Evolutionary conservation across 1,140 invertebrate genomes (phyloP).

Genomic region (Hestina assimilis): DNA sequence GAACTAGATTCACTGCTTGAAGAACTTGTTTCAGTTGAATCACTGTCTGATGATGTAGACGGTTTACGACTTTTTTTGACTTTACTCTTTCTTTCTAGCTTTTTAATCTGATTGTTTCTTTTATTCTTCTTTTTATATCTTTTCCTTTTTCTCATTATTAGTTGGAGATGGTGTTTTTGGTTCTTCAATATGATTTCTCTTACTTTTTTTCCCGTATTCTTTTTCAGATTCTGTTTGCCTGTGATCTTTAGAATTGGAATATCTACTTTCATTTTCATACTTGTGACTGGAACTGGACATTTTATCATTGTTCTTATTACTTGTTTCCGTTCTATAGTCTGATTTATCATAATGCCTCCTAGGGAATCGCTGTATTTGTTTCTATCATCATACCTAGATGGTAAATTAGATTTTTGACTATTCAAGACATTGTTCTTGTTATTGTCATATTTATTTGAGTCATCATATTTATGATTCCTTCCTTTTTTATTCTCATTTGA

Average conservation of each 20-base stretch:
- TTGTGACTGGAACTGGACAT: not conserved
- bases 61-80: conserved; percentile 49
- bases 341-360: conserved; percentile 18
- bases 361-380: not conserved
- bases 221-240: not conserved
- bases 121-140: conserved; percentile 27
- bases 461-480: conserved; percentile 7
- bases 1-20: conserved; percentile 59
- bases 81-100: conserved; percentile 26
- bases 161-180: conserved; percentile 41
- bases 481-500: conserved; percentile 16
- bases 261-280: not conserved
- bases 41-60: conserved; percentile 53
- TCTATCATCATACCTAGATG: not conserved
- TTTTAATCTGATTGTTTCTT: conserved; percentile 23
- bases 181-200: conserved; percentile 19
- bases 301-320: conserved; percentile 1
- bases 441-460: conserved; percentile 6
- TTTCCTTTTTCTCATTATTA: conserved; percentile 27
- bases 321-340: conserved; percentile 7
- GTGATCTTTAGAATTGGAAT: conserved; percentile 3
- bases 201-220: conserved; percentile 10
- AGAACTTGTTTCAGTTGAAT: conserved; percentile 52
- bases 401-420: conserved; percentile 6
- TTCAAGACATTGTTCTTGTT: conserved; percentile 1